Evolutionary conservation across 2,888 invertebrate genomes (phyloP).

Genomic region (Heliothis peltigera): DNA sequence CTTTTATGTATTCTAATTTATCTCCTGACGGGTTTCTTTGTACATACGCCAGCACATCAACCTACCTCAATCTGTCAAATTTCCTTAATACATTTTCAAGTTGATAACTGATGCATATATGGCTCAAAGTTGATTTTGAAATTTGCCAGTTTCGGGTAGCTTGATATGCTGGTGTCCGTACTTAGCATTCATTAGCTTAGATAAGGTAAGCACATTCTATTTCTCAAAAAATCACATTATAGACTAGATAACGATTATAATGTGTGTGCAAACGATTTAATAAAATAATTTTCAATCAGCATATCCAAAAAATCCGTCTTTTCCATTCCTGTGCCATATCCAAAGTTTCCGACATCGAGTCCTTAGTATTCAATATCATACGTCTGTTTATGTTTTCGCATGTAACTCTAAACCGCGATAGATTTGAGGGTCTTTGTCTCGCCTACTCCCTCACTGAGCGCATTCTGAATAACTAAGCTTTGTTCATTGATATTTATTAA

Average conservation of each 20-base stretch:
- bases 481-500: slow-evolving; percentile 43
- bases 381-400: slow-evolving; percentile 63
- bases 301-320: too few relatives aligned
- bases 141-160: too few relatives aligned
- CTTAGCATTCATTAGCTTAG: too few relatives aligned
- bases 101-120: too few relatives aligned
- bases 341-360: slow-evolving; percentile 21
- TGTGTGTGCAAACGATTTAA: too few relatives aligned
- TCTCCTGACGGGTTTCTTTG: not conserved
- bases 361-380: slow-evolving; percentile 63
- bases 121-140: too few relatives aligned
- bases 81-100: too few relatives aligned
- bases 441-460: slow-evolving; percentile 23
- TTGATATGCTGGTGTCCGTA: too few relatives aligned
- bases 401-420: slow-evolving; percentile 72
- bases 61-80: too few relatives aligned
- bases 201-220: too few relatives aligned
- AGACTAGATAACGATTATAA: too few relatives aligned
- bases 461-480: slow-evolving; percentile 37
- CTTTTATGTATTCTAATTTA: slow-evolving; percentile 29
- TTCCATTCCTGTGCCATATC: slow-evolving; percentile 31
- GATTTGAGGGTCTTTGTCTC: slow-evolving; percentile 64
- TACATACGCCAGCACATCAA: not conserved
- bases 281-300: not conserved
- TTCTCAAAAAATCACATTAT: too few relatives aligned